These are phyloP conservation scores for Sarcophaga subvicina DNA, from an alignment of 2,888 invertebrate genomes.

Conservation along the genomic window DNA sequence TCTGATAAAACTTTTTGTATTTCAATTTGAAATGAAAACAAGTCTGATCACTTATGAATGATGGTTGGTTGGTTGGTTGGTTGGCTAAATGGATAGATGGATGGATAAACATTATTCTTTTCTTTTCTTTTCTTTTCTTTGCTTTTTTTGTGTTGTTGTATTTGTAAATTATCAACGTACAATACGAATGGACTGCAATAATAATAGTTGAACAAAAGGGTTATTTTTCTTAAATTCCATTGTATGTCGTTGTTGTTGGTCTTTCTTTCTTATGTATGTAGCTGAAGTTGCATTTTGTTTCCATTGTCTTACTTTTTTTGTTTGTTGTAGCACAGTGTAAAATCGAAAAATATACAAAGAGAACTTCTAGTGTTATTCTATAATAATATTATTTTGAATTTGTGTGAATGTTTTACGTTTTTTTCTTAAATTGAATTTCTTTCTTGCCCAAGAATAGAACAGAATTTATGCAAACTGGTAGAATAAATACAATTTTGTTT, in stretches of 20 bases:
- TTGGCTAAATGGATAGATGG: constrained; percentile 5
- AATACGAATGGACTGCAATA: constrained; percentile 28
- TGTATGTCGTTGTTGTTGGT: background rate
- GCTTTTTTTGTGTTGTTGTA: background rate
- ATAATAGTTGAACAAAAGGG: constrained; percentile 47
- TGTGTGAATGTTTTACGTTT: too few relatives aligned
- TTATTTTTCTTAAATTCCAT: constrained; percentile 5
- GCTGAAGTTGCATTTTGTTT: background rate
- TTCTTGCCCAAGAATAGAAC: constrained; percentile 30
- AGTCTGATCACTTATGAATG: constrained; percentile 54
- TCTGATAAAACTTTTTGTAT: constrained; percentile 28
- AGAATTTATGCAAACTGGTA: constrained; percentile 7
- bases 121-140: too few relatives aligned
- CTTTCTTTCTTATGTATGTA: constrained; percentile 37
- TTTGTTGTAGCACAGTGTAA: constrained; percentile 52
- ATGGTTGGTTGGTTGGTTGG: background rate
- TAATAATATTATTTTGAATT: too few relatives aligned
- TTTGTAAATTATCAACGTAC: constrained; percentile 3
- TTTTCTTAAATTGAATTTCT: too few relatives aligned
- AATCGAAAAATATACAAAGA: constrained; percentile 43
- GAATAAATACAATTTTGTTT: background rate
- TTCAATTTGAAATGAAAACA: constrained; percentile 61
- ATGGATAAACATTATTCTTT: too few relatives aligned
- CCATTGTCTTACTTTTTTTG: constrained; percentile 10
- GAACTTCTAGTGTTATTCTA: background rate